Conservation (phyloP, 2,113 vertebrate genomes). For the Hiodon alosoides region DNA sequence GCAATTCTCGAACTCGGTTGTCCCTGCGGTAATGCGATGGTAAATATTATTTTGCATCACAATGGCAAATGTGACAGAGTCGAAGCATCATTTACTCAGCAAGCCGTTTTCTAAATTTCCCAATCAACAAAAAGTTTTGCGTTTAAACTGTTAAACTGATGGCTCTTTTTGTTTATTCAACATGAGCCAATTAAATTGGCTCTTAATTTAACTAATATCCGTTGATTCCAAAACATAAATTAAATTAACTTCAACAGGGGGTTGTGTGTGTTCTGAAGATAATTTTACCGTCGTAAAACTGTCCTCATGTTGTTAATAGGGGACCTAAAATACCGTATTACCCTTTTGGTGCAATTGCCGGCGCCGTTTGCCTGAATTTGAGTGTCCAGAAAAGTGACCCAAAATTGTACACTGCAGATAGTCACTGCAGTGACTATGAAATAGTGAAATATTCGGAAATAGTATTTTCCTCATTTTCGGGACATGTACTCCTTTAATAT, state of each 20-base stretch:
- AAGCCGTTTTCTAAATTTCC: slow-evolving; percentile 1
- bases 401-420: too few species aligned
- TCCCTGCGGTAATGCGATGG: neutral
- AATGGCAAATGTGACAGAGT: slow-evolving; percentile 6
- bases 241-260: too few species aligned
- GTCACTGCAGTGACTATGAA: neutral
- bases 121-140: slow-evolving; percentile 2
- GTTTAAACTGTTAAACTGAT: neutral
- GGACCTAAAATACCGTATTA: too few species aligned
- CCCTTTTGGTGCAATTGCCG: too few species aligned
- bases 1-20: neutral
- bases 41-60: slow-evolving; percentile 19
- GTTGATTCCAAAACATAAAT: neutral
- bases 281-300: slow-evolving; percentile 18
- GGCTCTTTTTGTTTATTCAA: slow-evolving; percentile 1
- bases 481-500: slow-evolving; percentile 6
- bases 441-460: neutral
- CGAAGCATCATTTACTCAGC: slow-evolving; percentile 17
- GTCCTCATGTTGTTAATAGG: slow-evolving; percentile 21
- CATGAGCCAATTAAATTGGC: neutral
- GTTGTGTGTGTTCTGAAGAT: too few species aligned
- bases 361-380: neutral
- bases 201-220: neutral
- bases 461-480: slow-evolving; percentile 1
- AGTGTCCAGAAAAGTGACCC: neutral